Conservation (phyloP, 2,888 invertebrate species). For the Abrostola tripartita region DNA sequence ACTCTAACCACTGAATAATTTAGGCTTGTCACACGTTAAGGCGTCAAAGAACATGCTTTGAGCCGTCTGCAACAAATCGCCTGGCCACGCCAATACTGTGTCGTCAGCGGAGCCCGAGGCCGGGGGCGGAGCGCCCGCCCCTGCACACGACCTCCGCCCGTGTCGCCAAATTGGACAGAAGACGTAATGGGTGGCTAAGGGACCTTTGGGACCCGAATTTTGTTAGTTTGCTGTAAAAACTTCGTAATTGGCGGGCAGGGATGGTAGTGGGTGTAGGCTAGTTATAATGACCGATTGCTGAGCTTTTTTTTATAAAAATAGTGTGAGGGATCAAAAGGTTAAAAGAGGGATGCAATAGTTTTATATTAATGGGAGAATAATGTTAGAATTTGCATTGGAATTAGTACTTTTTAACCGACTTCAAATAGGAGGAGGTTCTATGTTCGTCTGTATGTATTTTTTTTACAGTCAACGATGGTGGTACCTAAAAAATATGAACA, state of each 20-base stretch:
- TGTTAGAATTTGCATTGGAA: too few relatives aligned
- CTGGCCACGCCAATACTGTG: conserved; percentile 76
- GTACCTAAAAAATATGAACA: too few relatives aligned
- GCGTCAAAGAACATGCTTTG: conserved; percentile 53
- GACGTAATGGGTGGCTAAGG: conserved; percentile 42
- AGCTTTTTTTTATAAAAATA: background rate
- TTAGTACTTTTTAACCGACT: too few relatives aligned
- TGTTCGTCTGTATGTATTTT: too few relatives aligned
- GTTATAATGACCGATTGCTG: conserved; percentile 27
- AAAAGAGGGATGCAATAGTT: too few relatives aligned
- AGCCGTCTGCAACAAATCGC: conserved; percentile 45
- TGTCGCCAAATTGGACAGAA: conserved; percentile 54
- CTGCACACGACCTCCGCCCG: conserved; percentile 59
- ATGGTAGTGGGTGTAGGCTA: conserved; percentile 12
- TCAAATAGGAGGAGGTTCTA: too few relatives aligned
- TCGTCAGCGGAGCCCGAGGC: conserved; percentile 70
- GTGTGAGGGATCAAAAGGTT: background rate
- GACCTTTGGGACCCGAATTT: conserved; percentile 33
- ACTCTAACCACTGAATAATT: conserved; percentile 37
- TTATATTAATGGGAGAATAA: too few relatives aligned
- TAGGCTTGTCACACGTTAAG: conserved; percentile 34
- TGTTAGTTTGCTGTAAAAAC: conserved; percentile 31
- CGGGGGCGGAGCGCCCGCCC: conserved; percentile 71
- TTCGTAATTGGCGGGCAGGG: conserved; percentile 33
- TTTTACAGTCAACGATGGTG: too few relatives aligned